Base-by-base conservation (phyloP, 2,797 vertebrate species). In the Synanceia verrucosa region DNA sequence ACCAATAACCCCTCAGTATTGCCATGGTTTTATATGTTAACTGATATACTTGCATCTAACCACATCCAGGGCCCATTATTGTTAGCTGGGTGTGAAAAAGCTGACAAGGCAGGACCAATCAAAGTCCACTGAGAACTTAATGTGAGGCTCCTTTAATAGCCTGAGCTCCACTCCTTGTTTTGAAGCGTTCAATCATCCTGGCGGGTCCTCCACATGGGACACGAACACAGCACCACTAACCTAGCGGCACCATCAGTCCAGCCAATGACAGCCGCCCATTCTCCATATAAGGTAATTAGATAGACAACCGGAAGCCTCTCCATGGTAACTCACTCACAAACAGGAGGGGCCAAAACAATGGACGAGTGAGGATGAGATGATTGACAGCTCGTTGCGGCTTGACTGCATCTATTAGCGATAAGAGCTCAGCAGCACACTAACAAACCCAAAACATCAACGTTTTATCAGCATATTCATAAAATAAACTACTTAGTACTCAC, bases 271-370 rank as follows among this genome's bases (percentile, higher is more conserved):
- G 71, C 76, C 64, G 70, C 65, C 85, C 76, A 65, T 53, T 75
- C 55, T 81, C 85, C 87, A 75, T 71, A 87, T 87, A 80, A 75
- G 86, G 85, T 53, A 52, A 85, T 84, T 53, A 73, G 65, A 66
- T 59, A 64, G 71, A 59, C 26, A 57, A 68, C 80, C 76, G 88
- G 80, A 90, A 87, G 85, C 34, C 73, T 84, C 85, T 87, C 87
- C 88, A 87, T 84, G 83, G 90, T 37, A 88, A 92, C 89, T 67
- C 82, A 75, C 66, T 81, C 76, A 78, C 76, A 82, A 84, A 82
- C 73, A 79, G 82, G 68, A 65, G 70, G 79, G 51, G 68, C 63
- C n/a, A 29, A 82, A 85, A 88, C 87, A 87, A 91, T 82, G 71
- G 85, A 61, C 58, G 10, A 34, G 75, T 63, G 47, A 61, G 78